A percentile compares a stretch with the other conserved stretches of the same genome.
Conservation (phyloP, 2,113 vertebrate species). For the Mystacornis crossleyi region DNA sequence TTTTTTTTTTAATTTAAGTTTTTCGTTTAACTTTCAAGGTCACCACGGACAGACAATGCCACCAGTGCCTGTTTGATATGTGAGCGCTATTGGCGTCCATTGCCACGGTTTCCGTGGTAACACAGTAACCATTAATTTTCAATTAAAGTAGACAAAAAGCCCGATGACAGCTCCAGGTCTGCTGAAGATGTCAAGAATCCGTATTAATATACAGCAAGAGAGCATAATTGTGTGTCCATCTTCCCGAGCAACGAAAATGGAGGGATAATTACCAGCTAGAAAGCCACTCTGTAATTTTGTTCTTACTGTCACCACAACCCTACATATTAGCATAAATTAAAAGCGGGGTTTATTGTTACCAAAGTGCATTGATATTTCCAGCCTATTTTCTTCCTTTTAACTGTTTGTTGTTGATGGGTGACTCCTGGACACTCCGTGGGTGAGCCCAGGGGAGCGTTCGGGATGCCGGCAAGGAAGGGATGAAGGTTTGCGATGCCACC, state of each 20-base stretch:
- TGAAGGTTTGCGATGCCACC: background rate
- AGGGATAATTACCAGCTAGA: conserved; percentile 88
- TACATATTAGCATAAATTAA: conserved; percentile 90
- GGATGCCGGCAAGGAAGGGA: background rate
- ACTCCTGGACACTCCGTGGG: conserved; percentile 79
- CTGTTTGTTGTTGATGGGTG: conserved; percentile 82
- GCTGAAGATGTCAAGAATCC: conserved; percentile 99
- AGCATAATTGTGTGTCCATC: conserved; percentile 99
- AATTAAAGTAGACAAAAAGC: conserved; percentile 99
- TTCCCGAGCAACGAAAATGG: conserved; percentile 86
- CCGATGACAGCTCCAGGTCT: conserved; percentile 99
- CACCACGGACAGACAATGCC: conserved; percentile 95
- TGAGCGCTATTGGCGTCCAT: conserved; percentile 89
- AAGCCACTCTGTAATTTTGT: conserved; percentile 90
- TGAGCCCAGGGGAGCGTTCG: conserved; percentile 39
- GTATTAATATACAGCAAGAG: conserved; percentile 99
- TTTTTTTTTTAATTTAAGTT: conserved; percentile 75
- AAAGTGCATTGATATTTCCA: conserved; percentile 84
- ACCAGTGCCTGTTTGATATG: conserved; percentile 94
- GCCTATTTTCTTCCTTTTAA: conserved; percentile 81
- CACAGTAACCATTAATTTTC: conserved; percentile 99
- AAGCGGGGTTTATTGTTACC: conserved; percentile 87
- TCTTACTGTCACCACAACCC: conserved; percentile 87
- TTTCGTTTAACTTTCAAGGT: conserved; percentile 96
- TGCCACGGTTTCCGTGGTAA: conserved; percentile 95